phyloP scores from a whole-genome alignment of 2,797 vertebrate species.

The Brachymystax lenok region DNA sequence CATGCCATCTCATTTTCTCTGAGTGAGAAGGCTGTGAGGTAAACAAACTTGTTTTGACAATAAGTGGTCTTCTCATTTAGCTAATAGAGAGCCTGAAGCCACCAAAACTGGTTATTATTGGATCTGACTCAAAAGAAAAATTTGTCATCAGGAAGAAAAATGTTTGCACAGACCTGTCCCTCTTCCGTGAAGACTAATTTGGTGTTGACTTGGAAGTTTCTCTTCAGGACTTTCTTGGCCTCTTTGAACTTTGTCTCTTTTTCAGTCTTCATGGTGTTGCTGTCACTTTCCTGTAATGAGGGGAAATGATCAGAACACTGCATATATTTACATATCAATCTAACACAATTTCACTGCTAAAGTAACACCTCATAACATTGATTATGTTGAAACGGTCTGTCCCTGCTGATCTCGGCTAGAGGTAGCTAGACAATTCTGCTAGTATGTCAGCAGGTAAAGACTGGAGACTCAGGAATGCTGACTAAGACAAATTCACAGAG shows the following conservation, averaged over 20 bases:
- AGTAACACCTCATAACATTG: not conserved
- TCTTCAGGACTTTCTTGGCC: constrained; percentile 92
- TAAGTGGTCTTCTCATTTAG: not conserved
- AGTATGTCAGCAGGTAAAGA: not conserved
- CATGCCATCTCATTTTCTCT: constrained; percentile 4
- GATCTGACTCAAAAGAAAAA: not conserved
- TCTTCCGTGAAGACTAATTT: constrained; percentile 88
- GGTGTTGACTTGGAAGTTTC: constrained; percentile 92
- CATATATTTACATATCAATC: not conserved
- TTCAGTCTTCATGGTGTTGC: constrained; percentile 23
- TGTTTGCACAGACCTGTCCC: constrained; percentile 71
- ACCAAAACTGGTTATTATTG: not conserved
- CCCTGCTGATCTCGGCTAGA: not conserved
- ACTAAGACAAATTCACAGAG: not conserved
- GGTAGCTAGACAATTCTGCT: not conserved
- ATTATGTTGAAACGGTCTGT: not conserved
- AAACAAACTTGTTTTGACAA: not conserved
- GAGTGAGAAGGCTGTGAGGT: constrained; percentile 4
- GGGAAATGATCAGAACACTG: not conserved
- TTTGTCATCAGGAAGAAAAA: not conserved
- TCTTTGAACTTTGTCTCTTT: constrained; percentile 86
- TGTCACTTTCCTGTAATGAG: not conserved
- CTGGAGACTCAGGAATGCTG: not conserved
- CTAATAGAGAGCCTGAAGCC: not conserved
- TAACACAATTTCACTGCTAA: not conserved